phyloP scores from a whole-genome alignment of 2,797 vertebrate genomes.

The Balearica regulorum region DNA sequence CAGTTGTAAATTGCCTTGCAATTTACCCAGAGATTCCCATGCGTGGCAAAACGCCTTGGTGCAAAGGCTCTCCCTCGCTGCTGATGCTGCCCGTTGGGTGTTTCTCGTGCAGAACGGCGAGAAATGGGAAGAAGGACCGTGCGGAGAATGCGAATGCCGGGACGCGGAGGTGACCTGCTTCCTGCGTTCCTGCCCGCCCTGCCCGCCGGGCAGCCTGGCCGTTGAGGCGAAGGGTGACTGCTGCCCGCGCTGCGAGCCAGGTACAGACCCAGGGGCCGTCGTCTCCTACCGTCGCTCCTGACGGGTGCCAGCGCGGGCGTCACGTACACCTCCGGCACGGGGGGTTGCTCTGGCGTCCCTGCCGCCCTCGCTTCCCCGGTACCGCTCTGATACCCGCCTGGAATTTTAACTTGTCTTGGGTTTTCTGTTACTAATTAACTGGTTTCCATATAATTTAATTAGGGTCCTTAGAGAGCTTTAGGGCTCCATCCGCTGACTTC shows the following conservation, averaged over 20 bases:
- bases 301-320: accelerated
- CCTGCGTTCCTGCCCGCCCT: conserved; percentile 81
- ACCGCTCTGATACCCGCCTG: accelerated
- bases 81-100: accelerated
- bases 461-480: not conserved
- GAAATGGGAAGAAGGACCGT: conserved; percentile 79
- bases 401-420: accelerated
- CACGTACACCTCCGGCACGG: accelerated
- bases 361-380: accelerated
- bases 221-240: conserved; percentile 71
- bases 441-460: accelerated
- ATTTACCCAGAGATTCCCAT: accelerated
- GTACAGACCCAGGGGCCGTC: conserved; percentile 5
- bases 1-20: not conserved
- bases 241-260: conserved; percentile 85
- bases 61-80: not conserved
- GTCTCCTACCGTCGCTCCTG: accelerated
- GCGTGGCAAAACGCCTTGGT: accelerated
- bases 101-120: conserved; percentile 69
- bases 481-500: not conserved
- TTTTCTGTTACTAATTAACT: not conserved
- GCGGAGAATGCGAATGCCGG: conserved; percentile 83
- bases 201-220: conserved; percentile 77
- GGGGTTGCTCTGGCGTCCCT: accelerated
- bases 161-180: conserved; percentile 82